Conservation (phyloP, 2,888 invertebrate genomes). For the Drosophila peninsularis region DNA sequence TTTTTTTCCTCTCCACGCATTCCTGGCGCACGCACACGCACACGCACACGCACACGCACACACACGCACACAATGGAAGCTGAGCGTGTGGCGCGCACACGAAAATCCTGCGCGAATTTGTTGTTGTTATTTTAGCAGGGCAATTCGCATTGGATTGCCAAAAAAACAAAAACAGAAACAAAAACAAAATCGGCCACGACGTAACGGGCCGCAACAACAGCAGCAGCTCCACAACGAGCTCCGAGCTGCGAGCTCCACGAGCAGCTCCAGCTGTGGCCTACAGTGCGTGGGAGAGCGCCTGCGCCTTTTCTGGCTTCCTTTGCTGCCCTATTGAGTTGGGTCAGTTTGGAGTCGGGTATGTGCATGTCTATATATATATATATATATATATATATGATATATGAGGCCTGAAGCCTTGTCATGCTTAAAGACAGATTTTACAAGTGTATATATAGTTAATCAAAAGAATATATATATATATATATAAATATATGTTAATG, state of each 20-base stretch:
- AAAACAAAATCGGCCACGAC: slow-evolving; percentile 28
- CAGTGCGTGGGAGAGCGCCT: slow-evolving; percentile 49
- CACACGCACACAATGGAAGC: slow-evolving; percentile 30
- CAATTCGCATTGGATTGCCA: slow-evolving; percentile 39
- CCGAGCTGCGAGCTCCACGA: slow-evolving; percentile 1
- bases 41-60: slow-evolving; percentile 14
- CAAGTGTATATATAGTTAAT: no score
- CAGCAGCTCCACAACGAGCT: slow-evolving; percentile 7
- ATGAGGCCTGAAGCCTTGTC: no score
- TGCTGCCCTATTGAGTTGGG: slow-evolving; percentile 13
- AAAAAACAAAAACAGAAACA: slow-evolving; percentile 50
- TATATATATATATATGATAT: not conserved
- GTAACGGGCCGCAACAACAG: slow-evolving; percentile 19
- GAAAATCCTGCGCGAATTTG: slow-evolving; percentile 60
- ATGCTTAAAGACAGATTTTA: not conserved
- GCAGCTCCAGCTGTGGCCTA: slow-evolving; percentile 44
- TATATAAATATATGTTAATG: not conserved
- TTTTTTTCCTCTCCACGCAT: slow-evolving; percentile 49
- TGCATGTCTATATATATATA: not conserved
- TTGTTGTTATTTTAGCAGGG: slow-evolving; percentile 21
- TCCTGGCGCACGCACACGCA: slow-evolving; percentile 27
- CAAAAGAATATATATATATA: not conserved
- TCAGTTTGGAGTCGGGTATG: not conserved
- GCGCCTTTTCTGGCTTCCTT: slow-evolving; percentile 45
- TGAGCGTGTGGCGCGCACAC: slow-evolving; percentile 50